phyloP scores from a whole-genome alignment of 2,888 invertebrate genomes.

The Plebejus argus region DNA sequence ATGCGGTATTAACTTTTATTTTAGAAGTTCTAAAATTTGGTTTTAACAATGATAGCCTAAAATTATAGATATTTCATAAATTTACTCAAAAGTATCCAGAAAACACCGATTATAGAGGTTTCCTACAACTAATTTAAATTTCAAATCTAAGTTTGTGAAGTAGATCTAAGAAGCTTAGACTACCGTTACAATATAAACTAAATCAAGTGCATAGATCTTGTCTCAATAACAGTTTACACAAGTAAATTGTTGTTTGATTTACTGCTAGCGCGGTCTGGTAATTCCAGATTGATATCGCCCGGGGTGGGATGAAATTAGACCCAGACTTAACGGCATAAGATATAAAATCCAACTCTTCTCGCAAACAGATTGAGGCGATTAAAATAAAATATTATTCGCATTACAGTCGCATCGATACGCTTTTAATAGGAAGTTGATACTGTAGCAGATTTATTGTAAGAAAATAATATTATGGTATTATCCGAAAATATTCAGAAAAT shows the following conservation, averaged over 20 bases:
- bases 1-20: too few relatives aligned
- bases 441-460: conserved; percentile 11
- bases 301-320: neutral
- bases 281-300: conserved; percentile 21
- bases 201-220: conserved; percentile 28
- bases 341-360: neutral
- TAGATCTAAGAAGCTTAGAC: conserved; percentile 5
- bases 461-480: conserved; percentile 7
- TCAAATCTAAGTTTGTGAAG: neutral
- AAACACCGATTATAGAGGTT: neutral
- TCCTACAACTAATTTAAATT: conserved; percentile 6
- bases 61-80: too few relatives aligned
- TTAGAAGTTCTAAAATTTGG: too few relatives aligned
- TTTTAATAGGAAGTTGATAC: conserved; percentile 9
- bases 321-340: conserved; percentile 2
- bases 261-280: conserved; percentile 24
- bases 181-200: conserved; percentile 6
- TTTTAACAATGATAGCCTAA: too few relatives aligned
- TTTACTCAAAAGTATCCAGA: neutral
- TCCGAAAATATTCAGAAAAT: conserved; percentile 12
- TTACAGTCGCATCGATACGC: conserved; percentile 20
- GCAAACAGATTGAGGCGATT: conserved; percentile 8
- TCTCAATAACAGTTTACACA: conserved; percentile 28
- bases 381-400: conserved; percentile 20
- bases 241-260: conserved; percentile 32